Conservation (phyloP, 2,888 invertebrate species). For the Cotesia congregata region DNA sequence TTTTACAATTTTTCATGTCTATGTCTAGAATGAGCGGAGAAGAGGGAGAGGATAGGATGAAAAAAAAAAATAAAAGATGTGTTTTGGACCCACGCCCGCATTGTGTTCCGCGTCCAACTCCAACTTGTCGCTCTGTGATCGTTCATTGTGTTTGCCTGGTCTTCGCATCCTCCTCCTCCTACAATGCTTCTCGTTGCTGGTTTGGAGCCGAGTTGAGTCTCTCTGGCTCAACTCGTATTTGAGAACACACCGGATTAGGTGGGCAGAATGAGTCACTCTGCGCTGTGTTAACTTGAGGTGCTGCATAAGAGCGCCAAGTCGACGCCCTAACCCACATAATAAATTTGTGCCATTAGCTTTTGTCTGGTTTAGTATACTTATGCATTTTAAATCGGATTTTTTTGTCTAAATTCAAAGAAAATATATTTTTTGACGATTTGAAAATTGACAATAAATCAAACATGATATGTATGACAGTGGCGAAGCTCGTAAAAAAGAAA, state of each 20-base stretch:
- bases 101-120: conserved; percentile 62
- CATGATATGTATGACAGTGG: neutral
- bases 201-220: conserved; percentile 8
- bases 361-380: conserved; percentile 4
- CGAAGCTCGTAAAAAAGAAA: neutral
- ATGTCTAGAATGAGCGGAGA: neutral
- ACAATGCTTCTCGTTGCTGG: conserved; percentile 8
- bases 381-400: too few species aligned
- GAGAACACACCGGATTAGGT: conserved; percentile 60
- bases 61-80: conserved; percentile 49
- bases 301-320: conserved; percentile 52
- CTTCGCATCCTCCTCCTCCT: conserved; percentile 32
- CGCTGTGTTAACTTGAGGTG: conserved; percentile 59
- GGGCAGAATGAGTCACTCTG: conserved; percentile 56
- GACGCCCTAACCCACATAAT: conserved; percentile 63
- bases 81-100: conserved; percentile 64
- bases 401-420: too few species aligned
- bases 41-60: neutral
- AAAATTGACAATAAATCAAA: neutral
- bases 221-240: neutral
- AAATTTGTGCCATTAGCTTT: conserved; percentile 60
- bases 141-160: conserved; percentile 54
- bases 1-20: conserved; percentile 13
- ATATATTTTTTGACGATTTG: too few species aligned
- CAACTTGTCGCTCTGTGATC: conserved; percentile 61